Evolutionary conservation across 2,888 invertebrate genomes (phyloP), one percentile per base, ranked within the genome.

Genomic region (Andrena dorsata): DNA sequence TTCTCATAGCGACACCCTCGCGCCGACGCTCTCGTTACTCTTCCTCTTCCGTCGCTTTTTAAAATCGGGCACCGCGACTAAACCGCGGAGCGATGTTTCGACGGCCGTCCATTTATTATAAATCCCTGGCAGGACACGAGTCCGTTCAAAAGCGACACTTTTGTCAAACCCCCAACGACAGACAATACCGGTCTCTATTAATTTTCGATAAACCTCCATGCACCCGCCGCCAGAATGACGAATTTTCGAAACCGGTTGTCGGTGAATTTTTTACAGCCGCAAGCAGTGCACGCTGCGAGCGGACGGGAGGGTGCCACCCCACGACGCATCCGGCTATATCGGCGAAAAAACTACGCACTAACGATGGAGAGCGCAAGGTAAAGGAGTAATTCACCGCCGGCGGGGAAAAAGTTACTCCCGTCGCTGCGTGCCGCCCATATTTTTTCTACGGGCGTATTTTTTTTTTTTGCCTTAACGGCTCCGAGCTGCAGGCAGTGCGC

Each of bases 1-100:
- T 82, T 70, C 85, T 88, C 86, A 82, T 80, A 83, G 79, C 77
- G 72, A 76, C 84, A 82, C 76, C 80, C 81, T 78, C 53, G 41
- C 80, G 61, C 72, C 47, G 13, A 6, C 74, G 32, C 47, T 23
- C 20, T 13, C 1, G 64, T 66, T 30, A 23, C 28, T 47, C 65
- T 53, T 49, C 64, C 68, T 23, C 26, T 61, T 51, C 49, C 51
- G 23, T 23, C 13, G 53, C 41, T 72, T 70, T 77, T 53, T 49
- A 8, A 74, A 79, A 68, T 61, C 58, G 53, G 8, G 30, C 56
- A 53, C 47, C 47, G 16, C 41, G 20, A 30, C 7, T 28, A 4
- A 16, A 61, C 41, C 49, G 70, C 49, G 56, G 56, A 41, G 47
- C 65, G 7, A 41, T 56, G 26, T 66, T 28, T 60, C 49, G 26